Evolutionary conservation across 2,797 vertebrate genomes (phyloP).

Genomic region (Fistularia commersonii): DNA sequence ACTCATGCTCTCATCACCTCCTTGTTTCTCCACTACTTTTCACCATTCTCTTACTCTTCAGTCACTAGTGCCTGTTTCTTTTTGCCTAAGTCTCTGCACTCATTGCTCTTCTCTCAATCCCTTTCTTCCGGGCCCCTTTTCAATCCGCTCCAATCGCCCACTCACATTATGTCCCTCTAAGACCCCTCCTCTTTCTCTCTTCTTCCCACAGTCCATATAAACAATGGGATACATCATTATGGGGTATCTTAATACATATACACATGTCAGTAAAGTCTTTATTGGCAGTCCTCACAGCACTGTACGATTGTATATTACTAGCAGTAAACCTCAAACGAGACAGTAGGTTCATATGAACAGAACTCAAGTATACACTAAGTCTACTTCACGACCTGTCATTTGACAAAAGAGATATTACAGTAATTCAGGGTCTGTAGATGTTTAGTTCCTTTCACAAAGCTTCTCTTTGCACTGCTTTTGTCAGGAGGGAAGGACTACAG

Average conservation of each 20-base stretch:
- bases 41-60: slow-evolving; percentile 21
- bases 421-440: too few species aligned
- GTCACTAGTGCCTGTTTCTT: slow-evolving; percentile 31
- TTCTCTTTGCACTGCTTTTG: background rate
- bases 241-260: slow-evolving; percentile 5
- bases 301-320: background rate
- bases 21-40: slow-evolving; percentile 1
- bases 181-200: slow-evolving; percentile 36
- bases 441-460: background rate
- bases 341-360: slow-evolving; percentile 5
- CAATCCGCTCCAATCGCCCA: slow-evolving; percentile 33
- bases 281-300: background rate
- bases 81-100: slow-evolving; percentile 42
- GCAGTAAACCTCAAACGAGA: too few species aligned
- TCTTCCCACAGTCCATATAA: slow-evolving; percentile 60
- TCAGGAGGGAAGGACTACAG: background rate
- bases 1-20: slow-evolving; percentile 5
- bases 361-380: too few species aligned
- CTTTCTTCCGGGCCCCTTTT: slow-evolving; percentile 51
- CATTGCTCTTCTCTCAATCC: slow-evolving; percentile 44
- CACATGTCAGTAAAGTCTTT: slow-evolving; percentile 5
- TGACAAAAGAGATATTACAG: too few species aligned
- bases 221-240: slow-evolving; percentile 38
- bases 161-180: slow-evolving; percentile 40
- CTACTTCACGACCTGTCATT: too few species aligned